Evolutionary conservation across 2,113 vertebrate genomes (phyloP), one percentile per base, ranked within the genome.

Genomic region (Nyctibius bracteatus): DNA sequence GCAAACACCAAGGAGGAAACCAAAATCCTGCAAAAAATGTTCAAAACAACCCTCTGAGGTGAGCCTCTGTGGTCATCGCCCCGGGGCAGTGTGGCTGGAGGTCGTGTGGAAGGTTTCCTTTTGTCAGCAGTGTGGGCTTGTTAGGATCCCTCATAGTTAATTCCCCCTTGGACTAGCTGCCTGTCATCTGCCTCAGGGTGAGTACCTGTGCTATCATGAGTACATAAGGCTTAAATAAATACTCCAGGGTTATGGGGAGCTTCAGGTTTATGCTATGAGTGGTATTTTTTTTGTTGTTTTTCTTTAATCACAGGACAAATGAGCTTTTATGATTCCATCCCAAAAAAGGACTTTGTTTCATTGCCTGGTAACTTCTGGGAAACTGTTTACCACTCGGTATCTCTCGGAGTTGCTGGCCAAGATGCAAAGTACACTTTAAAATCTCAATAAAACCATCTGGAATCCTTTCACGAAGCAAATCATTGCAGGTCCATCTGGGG

Each of bases 371-470:
- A 84, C 39, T 12, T 73, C 51, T 81, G 61, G 20, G 72, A 67
- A 47, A 9, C 72, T 59, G 57, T 89, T 94, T 81, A 63, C 65
- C 4, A 0, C 35, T 84, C 5, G 0, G 27, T 94, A 61, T 95
- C 81, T 78, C 91, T 68, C 43, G 31, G 88, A 92, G 59, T 81
- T 79, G 24, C 71, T 55, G 88, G 39, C 77, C 89, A 91, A 78
- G 77, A 92, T 84, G 94, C 94, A 96, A 95, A 97, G 96, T 95
- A 81, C 91, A 75, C 49, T 49, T 94, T 78, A 25, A 92, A 91
- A 46, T 66, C 67, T 37, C 93, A 51, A 27, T 67, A 81, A 84
- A 87, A 43, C 43, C 35, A 68, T 47, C 65, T 51, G 86, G 67
- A 86, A 21, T 74, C 9, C 13, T 86, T 88, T 74, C 24, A 37